These are phyloP conservation scores for Benitochromis conjunctus DNA, from an alignment of 2,113 vertebrate species.

Conservation along the genomic window DNA sequence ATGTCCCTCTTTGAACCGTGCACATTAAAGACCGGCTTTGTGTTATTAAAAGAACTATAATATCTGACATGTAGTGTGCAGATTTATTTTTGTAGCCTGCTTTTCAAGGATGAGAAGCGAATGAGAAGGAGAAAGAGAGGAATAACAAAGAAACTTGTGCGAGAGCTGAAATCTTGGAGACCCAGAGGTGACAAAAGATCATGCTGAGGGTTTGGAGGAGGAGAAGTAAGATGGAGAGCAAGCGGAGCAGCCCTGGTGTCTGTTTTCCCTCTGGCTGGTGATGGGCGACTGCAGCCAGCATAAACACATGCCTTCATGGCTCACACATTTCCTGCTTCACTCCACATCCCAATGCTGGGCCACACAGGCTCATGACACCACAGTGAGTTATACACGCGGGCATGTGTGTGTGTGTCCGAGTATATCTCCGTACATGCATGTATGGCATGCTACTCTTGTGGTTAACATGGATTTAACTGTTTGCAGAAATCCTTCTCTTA, in stretches of 20 bases:
- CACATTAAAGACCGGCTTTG: background rate
- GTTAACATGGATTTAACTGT: background rate
- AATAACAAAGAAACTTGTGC: background rate
- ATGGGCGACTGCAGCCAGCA: slow-evolving; percentile 76
- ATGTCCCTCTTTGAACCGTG: background rate
- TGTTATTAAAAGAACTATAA: background rate
- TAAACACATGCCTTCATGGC: slow-evolving; percentile 84
- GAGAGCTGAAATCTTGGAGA: background rate
- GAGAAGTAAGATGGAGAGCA: slow-evolving; percentile 44
- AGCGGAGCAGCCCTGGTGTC: slow-evolving; percentile 59
- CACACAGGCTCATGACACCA: slow-evolving; percentile 73
- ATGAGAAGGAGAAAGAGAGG: background rate
- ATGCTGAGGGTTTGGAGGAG: slow-evolving; percentile 20
- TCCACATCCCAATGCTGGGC: slow-evolving; percentile 70
- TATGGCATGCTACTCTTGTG: slow-evolving; percentile 2
- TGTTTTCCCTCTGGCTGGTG: slow-evolving; percentile 78
- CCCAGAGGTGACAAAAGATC: slow-evolving; percentile 53
- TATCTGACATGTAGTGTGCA: background rate
- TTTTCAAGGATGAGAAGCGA: background rate
- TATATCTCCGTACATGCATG: background rate
- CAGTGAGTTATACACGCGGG: slow-evolving; percentile 5
- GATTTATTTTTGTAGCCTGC: background rate
- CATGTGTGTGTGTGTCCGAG: background rate
- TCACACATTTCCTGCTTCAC: slow-evolving; percentile 81
- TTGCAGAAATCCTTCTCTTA: slow-evolving; percentile 2